These are phyloP conservation scores for Mungos mungo DNA, from an alignment of 2,113 vertebrate species.

Conservation along the genomic window DNA sequence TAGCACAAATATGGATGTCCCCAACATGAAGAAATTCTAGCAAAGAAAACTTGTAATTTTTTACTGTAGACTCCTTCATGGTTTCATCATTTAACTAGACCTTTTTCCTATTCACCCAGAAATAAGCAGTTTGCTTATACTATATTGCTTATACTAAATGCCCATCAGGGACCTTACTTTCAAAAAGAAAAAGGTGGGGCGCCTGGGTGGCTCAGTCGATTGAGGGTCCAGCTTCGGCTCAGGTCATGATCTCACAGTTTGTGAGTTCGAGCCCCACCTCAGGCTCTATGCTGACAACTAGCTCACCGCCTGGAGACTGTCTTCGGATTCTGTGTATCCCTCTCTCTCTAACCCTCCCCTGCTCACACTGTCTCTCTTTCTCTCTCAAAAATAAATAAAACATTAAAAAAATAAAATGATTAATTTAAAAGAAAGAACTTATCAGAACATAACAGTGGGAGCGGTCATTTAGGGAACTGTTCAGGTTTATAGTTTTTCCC, in stretches of 20 bases:
- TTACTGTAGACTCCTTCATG: conserved; percentile 82
- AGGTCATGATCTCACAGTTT: too few species aligned
- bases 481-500: not conserved
- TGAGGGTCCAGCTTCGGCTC: too few species aligned
- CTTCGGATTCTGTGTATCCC: too few species aligned
- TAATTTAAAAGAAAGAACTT: not conserved
- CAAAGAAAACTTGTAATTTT: conserved; percentile 82
- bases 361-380: too few species aligned
- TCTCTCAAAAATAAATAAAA: too few species aligned
- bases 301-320: too few species aligned
- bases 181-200: too few species aligned
- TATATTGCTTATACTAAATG: not conserved
- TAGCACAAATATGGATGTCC: conserved; percentile 83
- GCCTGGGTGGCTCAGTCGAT: too few species aligned
- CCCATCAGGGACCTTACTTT: not conserved
- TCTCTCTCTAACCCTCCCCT: too few species aligned
- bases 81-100: conserved; percentile 83
- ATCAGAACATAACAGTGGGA: not conserved
- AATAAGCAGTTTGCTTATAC: not conserved
- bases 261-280: too few species aligned
- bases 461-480: not conserved
- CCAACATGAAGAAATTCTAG: conserved; percentile 85
- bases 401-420: not conserved
- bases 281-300: too few species aligned
- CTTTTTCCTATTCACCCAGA: conserved; percentile 80